Percentiles rank a stretch among this genome's conserved stretches.
These are phyloP conservation scores for Teleiodes luculella DNA, from an alignment of 2,888 invertebrate genomes.

Conservation along the genomic window DNA sequence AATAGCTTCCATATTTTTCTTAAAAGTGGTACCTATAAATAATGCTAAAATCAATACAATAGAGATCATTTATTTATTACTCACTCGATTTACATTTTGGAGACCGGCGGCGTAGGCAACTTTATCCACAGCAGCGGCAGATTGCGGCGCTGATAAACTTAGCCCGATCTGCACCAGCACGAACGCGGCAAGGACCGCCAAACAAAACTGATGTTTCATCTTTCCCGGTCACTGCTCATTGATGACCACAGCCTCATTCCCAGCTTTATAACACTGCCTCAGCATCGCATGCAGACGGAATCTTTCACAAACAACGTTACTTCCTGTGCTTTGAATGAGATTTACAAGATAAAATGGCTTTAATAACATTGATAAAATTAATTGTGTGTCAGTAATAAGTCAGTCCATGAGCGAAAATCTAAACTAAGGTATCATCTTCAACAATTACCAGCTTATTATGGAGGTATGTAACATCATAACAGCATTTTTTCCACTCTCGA, in stretches of 20 bases:
- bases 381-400: slow-evolving; percentile 37
- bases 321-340: slow-evolving; percentile 63
- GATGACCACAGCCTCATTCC: slow-evolving; percentile 20
- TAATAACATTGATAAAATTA: slow-evolving; percentile 45
- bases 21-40: no score
- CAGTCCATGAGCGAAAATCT: slow-evolving; percentile 21
- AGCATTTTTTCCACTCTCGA: slow-evolving; percentile 13
- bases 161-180: slow-evolving; percentile 30
- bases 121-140: slow-evolving; percentile 19
- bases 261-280: slow-evolving; percentile 42
- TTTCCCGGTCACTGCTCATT: slow-evolving; percentile 45
- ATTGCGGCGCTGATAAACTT: slow-evolving; percentile 30
- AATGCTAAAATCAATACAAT: no score
- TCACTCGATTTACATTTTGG: slow-evolving; percentile 41
- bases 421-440: slow-evolving; percentile 12
- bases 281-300: slow-evolving; percentile 51
- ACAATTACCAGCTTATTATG: slow-evolving; percentile 18
- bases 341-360: slow-evolving; percentile 48
- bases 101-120: slow-evolving; percentile 25
- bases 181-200: slow-evolving; percentile 44
- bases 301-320: slow-evolving; percentile 64
- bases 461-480: slow-evolving; percentile 10
- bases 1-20: no score
- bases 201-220: slow-evolving; percentile 55
- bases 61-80: no score